phyloP scores from a whole-genome alignment of 1,140 invertebrate genomes.

The Rhysida immarginata region DNA sequence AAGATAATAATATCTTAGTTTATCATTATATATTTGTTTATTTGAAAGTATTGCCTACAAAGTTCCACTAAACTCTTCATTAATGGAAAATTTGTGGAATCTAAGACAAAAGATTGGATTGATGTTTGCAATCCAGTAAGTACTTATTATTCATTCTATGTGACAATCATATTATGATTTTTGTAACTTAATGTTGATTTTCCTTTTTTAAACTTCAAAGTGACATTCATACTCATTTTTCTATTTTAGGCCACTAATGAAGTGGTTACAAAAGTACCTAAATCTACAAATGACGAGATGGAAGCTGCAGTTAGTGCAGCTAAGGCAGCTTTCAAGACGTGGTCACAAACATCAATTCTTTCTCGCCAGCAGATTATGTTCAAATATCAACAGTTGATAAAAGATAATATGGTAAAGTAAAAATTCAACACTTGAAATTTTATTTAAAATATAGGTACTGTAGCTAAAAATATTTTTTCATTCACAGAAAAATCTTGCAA shows the following conservation, averaged over 20 bases:
- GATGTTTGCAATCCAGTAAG: slow-evolving; percentile 79
- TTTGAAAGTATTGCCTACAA: neutral
- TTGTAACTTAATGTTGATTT: too few relatives aligned
- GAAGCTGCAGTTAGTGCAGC: slow-evolving; percentile 71
- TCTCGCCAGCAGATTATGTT: slow-evolving; percentile 94
- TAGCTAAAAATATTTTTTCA: too few relatives aligned
- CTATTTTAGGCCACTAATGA: slow-evolving; percentile 42
- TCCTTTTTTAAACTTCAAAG: too few relatives aligned
- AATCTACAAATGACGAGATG: slow-evolving; percentile 82
- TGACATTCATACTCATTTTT: slow-evolving; percentile 1
- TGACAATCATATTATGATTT: too few relatives aligned
- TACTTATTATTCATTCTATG: neutral
- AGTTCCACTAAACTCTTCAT: slow-evolving; percentile 76
- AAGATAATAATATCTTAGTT: too few relatives aligned
- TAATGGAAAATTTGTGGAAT: slow-evolving; percentile 87
- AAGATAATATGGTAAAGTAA: slow-evolving; percentile 46
- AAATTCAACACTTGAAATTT: slow-evolving; percentile 1
- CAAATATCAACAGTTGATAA: slow-evolving; percentile 64
- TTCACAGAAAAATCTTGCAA: too few relatives aligned
- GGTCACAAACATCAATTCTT: slow-evolving; percentile 84
- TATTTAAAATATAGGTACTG: too few relatives aligned
- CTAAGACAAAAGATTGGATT: slow-evolving; percentile 79
- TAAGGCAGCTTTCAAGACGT: slow-evolving; percentile 64
- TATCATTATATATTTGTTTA: neutral
- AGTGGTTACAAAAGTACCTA: slow-evolving; percentile 66